A percentile compares a stretch with the other conserved stretches of the same genome.
These are phyloP conservation scores for Dicycla oo DNA, from an alignment of 2,888 invertebrate genomes.

Conservation along the genomic window DNA sequence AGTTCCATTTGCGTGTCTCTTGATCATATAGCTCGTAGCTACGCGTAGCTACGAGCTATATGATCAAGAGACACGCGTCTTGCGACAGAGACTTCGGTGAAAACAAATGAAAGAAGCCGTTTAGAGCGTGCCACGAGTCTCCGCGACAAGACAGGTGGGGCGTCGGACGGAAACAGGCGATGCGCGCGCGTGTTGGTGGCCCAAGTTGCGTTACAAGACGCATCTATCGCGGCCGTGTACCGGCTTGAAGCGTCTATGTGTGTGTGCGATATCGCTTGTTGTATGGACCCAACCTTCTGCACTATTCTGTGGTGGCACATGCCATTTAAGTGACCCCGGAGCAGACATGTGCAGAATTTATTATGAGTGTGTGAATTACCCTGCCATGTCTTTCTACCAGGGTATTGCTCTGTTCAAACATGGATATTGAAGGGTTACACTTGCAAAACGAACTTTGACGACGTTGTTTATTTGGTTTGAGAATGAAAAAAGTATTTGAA, in stretches of 20 bases:
- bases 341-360: slow-evolving; percentile 47
- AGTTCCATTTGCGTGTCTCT: no score
- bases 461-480: slow-evolving; percentile 19
- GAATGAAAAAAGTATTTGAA: slow-evolving; percentile 2
- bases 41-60: background rate
- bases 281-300: background rate
- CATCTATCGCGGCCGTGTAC: background rate
- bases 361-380: slow-evolving; percentile 46
- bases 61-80: background rate
- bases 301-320: background rate
- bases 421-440: slow-evolving; percentile 15
- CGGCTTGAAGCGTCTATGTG: background rate
- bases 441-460: slow-evolving; percentile 6
- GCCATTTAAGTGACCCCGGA: slow-evolving; percentile 30
- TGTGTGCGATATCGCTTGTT: background rate
- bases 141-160: background rate
- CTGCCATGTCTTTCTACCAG: slow-evolving; percentile 24
- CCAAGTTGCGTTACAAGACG: background rate
- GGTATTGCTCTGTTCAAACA: slow-evolving; percentile 32
- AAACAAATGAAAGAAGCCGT: background rate
- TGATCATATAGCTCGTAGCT: no score
- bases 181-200: background rate
- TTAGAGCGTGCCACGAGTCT: background rate
- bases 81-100: background rate
- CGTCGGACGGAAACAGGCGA: no score